Evolutionary conservation across 2,797 vertebrate genomes (phyloP).

Genomic region (Labroides dimidiatus): DNA sequence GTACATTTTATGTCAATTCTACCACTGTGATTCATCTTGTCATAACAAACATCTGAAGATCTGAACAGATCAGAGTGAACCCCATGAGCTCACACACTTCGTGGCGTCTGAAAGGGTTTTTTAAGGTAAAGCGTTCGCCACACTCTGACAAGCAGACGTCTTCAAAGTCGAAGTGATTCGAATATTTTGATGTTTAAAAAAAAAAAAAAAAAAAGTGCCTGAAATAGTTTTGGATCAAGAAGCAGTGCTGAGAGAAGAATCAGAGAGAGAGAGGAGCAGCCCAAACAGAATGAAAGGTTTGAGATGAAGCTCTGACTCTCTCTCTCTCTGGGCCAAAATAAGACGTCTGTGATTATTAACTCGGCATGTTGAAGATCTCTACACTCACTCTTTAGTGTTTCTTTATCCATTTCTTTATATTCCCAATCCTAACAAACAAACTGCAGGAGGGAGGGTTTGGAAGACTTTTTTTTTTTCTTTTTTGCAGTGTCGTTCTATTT

Average conservation of each 20-base stretch:
- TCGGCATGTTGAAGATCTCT: no score
- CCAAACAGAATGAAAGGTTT: slow-evolving; percentile 3
- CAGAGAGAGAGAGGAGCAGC: background rate
- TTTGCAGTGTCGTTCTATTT: background rate
- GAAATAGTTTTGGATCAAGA: background rate
- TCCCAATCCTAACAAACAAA: background rate
- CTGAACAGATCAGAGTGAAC: no score
- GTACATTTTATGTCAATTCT: no score
- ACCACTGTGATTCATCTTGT: no score
- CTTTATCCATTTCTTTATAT: background rate
- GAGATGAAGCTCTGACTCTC: background rate
- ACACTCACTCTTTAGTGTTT: background rate
- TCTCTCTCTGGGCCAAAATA: background rate
- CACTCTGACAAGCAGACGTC: background rate
- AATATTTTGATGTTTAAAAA: background rate
- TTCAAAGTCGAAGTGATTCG: background rate
- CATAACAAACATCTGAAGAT: no score
- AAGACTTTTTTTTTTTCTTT: background rate
- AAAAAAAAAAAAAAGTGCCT: background rate
- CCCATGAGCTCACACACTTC: background rate
- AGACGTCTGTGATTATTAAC: background rate
- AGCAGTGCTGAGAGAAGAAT: background rate
- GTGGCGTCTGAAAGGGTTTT: background rate
- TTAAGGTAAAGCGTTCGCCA: background rate
- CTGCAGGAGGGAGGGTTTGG: background rate